Percentiles rank a stretch among this genome's conserved stretches.
phyloP scores from a whole-genome alignment of 2,797 vertebrate species.

The Scomberomorus guttatus region DNA sequence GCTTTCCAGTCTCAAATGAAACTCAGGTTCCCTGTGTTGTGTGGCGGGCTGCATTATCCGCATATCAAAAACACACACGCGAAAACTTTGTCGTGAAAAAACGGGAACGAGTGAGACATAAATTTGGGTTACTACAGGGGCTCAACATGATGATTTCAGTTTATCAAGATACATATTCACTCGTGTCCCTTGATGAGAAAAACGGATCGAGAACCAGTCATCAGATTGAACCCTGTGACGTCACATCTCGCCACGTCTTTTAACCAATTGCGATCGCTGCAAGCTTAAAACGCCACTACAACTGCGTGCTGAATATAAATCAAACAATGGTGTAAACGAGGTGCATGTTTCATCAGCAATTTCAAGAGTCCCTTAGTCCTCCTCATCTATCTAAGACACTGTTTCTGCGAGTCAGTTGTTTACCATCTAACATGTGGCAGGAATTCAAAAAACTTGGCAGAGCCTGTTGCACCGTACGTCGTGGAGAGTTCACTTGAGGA shows the following conservation, averaged over 20 bases:
- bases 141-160: conserved; percentile 1
- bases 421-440: conserved; percentile 83
- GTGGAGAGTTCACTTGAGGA: conserved; percentile 86
- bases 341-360: conserved; percentile 39
- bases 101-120: neutral
- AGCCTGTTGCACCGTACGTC: conserved; percentile 79
- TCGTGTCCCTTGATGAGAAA: conserved; percentile 54
- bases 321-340: conserved; percentile 64
- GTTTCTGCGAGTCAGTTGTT: conserved; percentile 79
- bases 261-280: conserved; percentile 93
- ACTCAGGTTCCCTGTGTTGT: conserved; percentile 47
- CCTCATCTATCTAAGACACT: conserved; percentile 56
- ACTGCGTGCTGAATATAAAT: conserved; percentile 54
- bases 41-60: conserved; percentile 25
- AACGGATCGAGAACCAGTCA: conserved; percentile 80
- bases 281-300: conserved; percentile 75
- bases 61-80: conserved; percentile 34
- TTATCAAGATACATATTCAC: conserved; percentile 30
- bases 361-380: conserved; percentile 33
- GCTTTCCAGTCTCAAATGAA: conserved; percentile 62
- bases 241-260: conserved; percentile 95
- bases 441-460: conserved; percentile 84
- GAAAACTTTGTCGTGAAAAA: neutral
- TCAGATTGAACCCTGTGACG: conserved; percentile 88
- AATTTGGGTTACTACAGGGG: neutral